A percentile compares a stretch with the other conserved stretches of the same genome.
phyloP scores from a whole-genome alignment of 2,113 vertebrate genomes.

The Odontophorus gujanensis region DNA sequence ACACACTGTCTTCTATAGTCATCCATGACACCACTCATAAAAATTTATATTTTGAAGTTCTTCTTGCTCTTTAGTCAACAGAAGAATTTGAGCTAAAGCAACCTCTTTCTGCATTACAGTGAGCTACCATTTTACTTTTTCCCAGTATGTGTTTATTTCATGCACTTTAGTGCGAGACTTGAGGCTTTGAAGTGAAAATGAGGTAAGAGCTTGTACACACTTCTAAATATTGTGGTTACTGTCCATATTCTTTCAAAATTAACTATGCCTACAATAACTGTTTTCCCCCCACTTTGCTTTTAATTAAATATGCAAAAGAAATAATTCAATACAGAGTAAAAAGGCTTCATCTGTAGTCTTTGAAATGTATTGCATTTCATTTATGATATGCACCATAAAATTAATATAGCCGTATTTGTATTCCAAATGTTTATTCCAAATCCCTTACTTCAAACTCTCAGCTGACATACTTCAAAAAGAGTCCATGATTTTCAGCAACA shows the following conservation, averaged over 20 bases:
- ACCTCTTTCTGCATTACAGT: not conserved
- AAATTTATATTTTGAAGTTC: not conserved
- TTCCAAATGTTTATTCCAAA: not conserved
- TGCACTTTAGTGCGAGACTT: not conserved
- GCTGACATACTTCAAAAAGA: not conserved
- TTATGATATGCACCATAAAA: not conserved
- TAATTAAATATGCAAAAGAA: not conserved
- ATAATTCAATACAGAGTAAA: not conserved
- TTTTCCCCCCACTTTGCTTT: not conserved
- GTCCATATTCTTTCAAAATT: not conserved
- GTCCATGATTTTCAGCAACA: not conserved
- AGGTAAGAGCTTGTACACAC: not conserved
- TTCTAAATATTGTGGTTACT: not conserved
- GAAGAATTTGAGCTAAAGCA: not conserved
- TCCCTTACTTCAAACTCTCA: not conserved
- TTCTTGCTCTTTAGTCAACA: not conserved
- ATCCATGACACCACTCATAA: not conserved
- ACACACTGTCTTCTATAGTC: not conserved
- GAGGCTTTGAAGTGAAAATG: accelerated
- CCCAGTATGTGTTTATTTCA: not conserved
- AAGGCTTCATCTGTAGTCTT: not conserved
- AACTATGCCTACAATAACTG: not conserved
- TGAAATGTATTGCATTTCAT: not conserved
- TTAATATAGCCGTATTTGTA: not conserved
- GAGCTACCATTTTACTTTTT: not conserved